A percentile compares a stretch with the other conserved stretches of the same genome.
Evolutionary conservation across 92 coral and sea anemone genomes (phyloP).

Genomic region (Palythoa grandis): DNA sequence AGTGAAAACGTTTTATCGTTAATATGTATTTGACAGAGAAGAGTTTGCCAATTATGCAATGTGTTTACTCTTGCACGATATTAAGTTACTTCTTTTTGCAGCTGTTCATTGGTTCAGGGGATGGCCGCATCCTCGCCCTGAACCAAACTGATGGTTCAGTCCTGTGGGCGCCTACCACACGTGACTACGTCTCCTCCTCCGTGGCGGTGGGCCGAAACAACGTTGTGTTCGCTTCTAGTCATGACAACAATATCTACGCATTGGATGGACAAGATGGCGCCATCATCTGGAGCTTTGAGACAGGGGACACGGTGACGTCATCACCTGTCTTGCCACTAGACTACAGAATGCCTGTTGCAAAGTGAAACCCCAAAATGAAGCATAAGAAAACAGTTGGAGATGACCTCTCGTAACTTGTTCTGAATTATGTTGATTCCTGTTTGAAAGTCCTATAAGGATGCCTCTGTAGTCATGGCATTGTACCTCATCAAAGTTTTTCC

Average conservation of each 20-base stretch:
- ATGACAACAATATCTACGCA: conserved; percentile 74
- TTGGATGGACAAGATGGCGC: conserved; percentile 76
- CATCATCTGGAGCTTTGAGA: conserved; percentile 78
- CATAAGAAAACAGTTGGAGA: too few species aligned
- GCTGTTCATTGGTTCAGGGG: conserved; percentile 86
- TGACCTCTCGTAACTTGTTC: too few species aligned
- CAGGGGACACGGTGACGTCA: conserved; percentile 73
- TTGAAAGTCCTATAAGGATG: too few species aligned
- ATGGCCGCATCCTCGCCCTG: conserved; percentile 79
- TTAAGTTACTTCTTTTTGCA: neutral
- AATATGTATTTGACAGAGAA: too few species aligned
- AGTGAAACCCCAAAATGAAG: neutral
- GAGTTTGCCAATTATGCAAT: too few species aligned
- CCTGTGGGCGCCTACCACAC: conserved; percentile 81
- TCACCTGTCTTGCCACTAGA: conserved; percentile 70
- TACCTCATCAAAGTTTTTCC: too few species aligned
- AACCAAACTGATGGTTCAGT: conserved; percentile 73
- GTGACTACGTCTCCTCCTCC: conserved; percentile 73
- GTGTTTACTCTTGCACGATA: too few species aligned
- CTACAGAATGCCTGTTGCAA: conserved; percentile 58
- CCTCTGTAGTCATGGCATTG: too few species aligned
- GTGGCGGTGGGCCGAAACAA: conserved; percentile 71
- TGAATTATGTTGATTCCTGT: too few species aligned
- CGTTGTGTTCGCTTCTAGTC: conserved; percentile 81
- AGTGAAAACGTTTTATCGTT: too few species aligned